Conservation (phyloP, 2,113 vertebrate genomes). For the Oxyura jamaicensis region DNA sequence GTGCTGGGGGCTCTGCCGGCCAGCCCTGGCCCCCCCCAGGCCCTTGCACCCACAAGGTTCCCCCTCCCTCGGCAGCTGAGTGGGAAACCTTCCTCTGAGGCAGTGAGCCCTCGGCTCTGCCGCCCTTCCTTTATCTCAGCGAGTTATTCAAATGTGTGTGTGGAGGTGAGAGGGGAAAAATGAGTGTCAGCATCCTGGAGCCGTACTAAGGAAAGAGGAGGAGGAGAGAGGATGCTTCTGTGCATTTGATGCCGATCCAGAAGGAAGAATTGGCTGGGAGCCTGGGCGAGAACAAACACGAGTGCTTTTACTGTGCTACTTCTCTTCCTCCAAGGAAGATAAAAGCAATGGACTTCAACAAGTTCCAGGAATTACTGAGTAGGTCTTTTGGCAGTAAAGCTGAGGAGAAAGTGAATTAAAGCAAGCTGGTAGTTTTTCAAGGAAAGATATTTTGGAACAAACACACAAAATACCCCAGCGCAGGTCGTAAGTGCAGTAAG, state of each 20-base stretch:
- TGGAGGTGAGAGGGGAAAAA: neutral
- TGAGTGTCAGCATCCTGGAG: fast-evolving
- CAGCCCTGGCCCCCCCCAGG: fast-evolving
- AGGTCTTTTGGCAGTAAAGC: slow-evolving; percentile 7
- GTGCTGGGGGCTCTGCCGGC: too few relatives aligned
- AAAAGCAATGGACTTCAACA: neutral
- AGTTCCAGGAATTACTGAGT: slow-evolving; percentile 9
- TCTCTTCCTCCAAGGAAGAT: neutral
- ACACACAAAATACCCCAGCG: fast-evolving
- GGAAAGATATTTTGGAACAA: neutral
- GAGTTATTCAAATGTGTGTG: fast-evolving
- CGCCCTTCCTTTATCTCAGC: neutral
- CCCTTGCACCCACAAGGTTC: neutral
- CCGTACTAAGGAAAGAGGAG: fast-evolving
- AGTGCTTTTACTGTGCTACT: neutral
- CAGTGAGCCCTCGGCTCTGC: fast-evolving
- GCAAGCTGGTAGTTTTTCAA: slow-evolving; percentile 8
- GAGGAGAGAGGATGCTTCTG: neutral
- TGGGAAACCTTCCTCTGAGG: too few relatives aligned
- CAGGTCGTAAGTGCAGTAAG: neutral
- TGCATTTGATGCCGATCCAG: neutral
- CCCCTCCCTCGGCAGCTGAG: neutral
- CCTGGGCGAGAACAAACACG: fast-evolving
- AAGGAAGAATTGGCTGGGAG: neutral
- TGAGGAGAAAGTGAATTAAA: neutral